These are phyloP conservation scores for Myzus persicae DNA, from an alignment of 1,140 invertebrate genomes.

Conservation along the genomic window DNA sequence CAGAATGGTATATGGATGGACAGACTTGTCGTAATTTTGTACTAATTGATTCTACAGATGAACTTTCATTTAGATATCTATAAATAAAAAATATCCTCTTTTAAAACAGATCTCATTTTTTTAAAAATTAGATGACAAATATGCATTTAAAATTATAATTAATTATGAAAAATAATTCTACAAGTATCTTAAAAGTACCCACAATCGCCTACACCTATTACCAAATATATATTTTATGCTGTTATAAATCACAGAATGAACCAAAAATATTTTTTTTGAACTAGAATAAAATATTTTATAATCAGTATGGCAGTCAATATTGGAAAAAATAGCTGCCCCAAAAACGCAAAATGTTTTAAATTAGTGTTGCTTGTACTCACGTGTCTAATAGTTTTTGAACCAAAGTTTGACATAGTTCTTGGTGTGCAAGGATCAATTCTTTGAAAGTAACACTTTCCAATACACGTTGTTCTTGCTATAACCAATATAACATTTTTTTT, in stretches of 20 bases:
- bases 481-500: neutral
- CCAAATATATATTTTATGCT: too few species aligned
- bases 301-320: neutral
- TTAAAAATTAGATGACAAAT: neutral
- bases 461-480: constrained; percentile 44
- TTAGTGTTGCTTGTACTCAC: neutral
- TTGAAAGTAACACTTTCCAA: constrained; percentile 45
- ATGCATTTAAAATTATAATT: neutral
- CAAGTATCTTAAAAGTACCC: neutral
- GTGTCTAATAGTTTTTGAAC: constrained; percentile 53
- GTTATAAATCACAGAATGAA: too few species aligned
- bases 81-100: constrained; percentile 49
- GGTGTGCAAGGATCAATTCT: constrained; percentile 34
- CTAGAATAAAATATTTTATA: neutral
- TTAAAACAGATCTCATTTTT: neutral
- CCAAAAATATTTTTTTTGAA: too few species aligned
- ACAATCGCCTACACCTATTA: neutral
- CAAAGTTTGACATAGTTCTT: constrained; percentile 49
- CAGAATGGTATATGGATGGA: constrained; percentile 90
- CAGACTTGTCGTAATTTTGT: constrained; percentile 88
- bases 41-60: constrained; percentile 91
- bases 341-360: neutral
- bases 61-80: constrained; percentile 92
- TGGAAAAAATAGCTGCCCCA: neutral
- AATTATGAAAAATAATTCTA: too few species aligned